These are phyloP conservation scores for Andrena camellia DNA, from an alignment of 2,888 invertebrate species.

Conservation along the genomic window DNA sequence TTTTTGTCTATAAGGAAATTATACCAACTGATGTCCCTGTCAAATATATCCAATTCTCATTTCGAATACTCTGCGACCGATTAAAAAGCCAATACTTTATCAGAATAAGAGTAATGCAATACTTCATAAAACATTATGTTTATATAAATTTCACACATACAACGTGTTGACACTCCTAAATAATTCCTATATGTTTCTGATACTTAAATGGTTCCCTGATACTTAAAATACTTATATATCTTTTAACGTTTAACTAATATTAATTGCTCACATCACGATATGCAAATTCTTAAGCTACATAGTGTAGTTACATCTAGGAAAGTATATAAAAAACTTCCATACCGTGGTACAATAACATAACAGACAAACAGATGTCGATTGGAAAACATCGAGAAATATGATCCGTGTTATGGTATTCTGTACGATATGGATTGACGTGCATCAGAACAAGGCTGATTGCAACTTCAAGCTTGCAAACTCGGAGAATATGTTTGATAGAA, in stretches of 20 bases:
- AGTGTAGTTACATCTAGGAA: not conserved
- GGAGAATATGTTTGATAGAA: not conserved
- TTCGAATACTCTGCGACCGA: no score
- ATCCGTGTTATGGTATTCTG: conserved; percentile 2
- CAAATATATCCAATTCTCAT: no score
- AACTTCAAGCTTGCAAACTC: conserved; percentile 4
- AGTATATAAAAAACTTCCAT: not conserved
- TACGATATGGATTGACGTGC: conserved; percentile 21
- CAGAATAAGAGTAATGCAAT: no score
- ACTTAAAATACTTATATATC: not conserved
- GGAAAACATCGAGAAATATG: conserved; percentile 10
- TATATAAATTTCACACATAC: no score
- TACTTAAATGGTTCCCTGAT: not conserved
- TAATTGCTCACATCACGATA: not conserved
- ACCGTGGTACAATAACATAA: not conserved
- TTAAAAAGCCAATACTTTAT: no score
- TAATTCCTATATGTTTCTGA: not conserved
- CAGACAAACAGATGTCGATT: conserved; percentile 1
- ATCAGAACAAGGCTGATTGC: conserved; percentile 20
- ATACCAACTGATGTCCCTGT: no score
- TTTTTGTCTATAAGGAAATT: no score
- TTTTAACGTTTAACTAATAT: not conserved
- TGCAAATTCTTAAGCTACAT: not conserved
- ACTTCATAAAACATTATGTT: no score
- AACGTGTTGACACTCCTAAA: no score